Percentiles rank a stretch among this genome's conserved stretches.
Evolutionary conservation across 2,797 vertebrate species (phyloP).

Genomic region (Pteronotus mesoamericanus): DNA sequence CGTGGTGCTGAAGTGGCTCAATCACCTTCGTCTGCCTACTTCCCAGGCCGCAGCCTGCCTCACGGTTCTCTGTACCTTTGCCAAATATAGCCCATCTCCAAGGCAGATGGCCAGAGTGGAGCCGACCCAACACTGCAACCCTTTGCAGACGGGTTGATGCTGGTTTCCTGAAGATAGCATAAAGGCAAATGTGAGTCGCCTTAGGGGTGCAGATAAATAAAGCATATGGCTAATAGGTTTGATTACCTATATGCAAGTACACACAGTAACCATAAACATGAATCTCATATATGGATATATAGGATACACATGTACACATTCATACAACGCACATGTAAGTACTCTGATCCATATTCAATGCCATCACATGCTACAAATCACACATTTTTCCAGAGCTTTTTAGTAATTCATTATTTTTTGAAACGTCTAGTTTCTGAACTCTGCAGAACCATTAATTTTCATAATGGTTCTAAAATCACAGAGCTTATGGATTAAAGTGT

Average conservation of each 20-base stretch:
- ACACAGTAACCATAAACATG: background rate
- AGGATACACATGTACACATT: background rate
- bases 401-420: conserved; percentile 36
- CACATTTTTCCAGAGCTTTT: conserved; percentile 10
- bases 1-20: conserved; percentile 62
- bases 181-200: background rate
- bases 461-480: conserved; percentile 39
- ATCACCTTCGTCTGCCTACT: accelerated
- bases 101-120: background rate
- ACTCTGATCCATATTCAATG: background rate
- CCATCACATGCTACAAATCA: background rate
- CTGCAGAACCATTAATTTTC: conserved; percentile 9
- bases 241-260: background rate
- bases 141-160: background rate
- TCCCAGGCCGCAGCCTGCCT: background rate
- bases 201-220: background rate
- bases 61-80: background rate
- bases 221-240: background rate
- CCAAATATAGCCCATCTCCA: background rate
- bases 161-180: background rate
- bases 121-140: background rate
- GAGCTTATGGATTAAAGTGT: conserved; percentile 8
- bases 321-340: background rate
- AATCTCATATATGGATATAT: background rate
- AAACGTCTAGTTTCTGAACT: conserved; percentile 44